A percentile compares a stretch with the other conserved stretches of the same genome.
Conservation (phyloP, 2,888 invertebrate species). For the Tenthredo mesomela region DNA sequence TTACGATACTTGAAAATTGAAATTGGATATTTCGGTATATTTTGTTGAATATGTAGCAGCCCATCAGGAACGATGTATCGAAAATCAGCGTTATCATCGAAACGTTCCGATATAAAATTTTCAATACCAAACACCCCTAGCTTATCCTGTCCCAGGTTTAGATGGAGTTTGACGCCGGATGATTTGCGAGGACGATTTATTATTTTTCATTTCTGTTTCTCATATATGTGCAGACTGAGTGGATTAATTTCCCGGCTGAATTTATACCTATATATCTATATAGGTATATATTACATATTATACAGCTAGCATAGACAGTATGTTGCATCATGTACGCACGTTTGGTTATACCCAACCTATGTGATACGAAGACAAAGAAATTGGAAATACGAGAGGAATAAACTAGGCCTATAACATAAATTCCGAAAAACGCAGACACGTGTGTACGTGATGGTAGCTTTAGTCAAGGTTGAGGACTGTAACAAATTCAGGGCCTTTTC, state of each 20-base stretch:
- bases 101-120: constrained; percentile 39
- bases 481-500: constrained; percentile 36
- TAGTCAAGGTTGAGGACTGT: constrained; percentile 12
- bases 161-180: constrained; percentile 23
- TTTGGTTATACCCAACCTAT: too few relatives aligned
- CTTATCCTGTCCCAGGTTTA: constrained; percentile 8
- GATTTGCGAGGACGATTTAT: constrained; percentile 42
- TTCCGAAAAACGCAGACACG: constrained; percentile 30
- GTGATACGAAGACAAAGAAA: neutral
- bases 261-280: neutral
- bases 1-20: constrained; percentile 27
- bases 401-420: constrained; percentile 17
- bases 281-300: neutral
- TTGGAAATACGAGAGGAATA: constrained; percentile 16
- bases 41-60: neutral
- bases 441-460: constrained; percentile 26
- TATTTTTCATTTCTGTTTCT: neutral
- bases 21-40: constrained; percentile 19
- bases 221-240: neutral
- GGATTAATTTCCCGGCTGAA: constrained; percentile 5
- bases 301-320: neutral
- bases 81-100: constrained; percentile 26
- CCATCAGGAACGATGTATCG: constrained; percentile 1
- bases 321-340: neutral
- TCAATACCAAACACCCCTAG: constrained; percentile 41